Evolutionary conservation across 2,797 vertebrate genomes (phyloP).

Genomic region (Coreius guichenoti): DNA sequence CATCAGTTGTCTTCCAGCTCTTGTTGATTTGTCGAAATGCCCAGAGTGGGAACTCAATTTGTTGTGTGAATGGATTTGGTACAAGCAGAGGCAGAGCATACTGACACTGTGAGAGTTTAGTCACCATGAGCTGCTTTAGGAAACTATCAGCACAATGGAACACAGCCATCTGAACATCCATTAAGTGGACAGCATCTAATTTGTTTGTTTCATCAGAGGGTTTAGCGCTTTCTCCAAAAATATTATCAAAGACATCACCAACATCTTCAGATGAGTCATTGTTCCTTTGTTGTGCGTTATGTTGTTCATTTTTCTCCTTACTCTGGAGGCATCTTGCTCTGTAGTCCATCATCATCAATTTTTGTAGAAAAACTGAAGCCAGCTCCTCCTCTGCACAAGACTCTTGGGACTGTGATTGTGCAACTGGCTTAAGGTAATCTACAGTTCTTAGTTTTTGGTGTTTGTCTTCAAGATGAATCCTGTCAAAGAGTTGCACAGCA

Average conservation of each 20-base stretch:
- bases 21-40: slow-evolving; percentile 68
- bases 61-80: slow-evolving; percentile 3
- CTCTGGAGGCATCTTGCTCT: slow-evolving; percentile 17
- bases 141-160: slow-evolving; percentile 72
- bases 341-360: slow-evolving; percentile 27
- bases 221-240: background rate
- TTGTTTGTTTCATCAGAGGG: background rate
- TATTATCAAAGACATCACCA: background rate
- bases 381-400: slow-evolving; percentile 19
- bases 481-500: slow-evolving; percentile 7
- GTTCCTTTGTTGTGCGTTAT: slow-evolving; percentile 50
- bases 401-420: slow-evolving; percentile 4
- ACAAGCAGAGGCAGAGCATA: slow-evolving; percentile 74
- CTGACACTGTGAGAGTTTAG: slow-evolving; percentile 66
- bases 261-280: fast-evolving
- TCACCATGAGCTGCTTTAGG: slow-evolving; percentile 66
- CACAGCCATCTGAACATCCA: slow-evolving; percentile 43
- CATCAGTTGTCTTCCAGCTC: slow-evolving; percentile 67
- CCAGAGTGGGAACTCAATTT: slow-evolving; percentile 71
- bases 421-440: slow-evolving; percentile 33
- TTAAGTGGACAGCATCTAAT: background rate
- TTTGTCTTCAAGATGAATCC: background rate
- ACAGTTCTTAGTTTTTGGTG: background rate
- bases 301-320: background rate
- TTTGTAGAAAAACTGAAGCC: slow-evolving; percentile 40